A percentile compares a stretch with the other conserved stretches of the same genome.
phyloP scores from a whole-genome alignment of 2,113 vertebrate species.

The Merops nubicus region DNA sequence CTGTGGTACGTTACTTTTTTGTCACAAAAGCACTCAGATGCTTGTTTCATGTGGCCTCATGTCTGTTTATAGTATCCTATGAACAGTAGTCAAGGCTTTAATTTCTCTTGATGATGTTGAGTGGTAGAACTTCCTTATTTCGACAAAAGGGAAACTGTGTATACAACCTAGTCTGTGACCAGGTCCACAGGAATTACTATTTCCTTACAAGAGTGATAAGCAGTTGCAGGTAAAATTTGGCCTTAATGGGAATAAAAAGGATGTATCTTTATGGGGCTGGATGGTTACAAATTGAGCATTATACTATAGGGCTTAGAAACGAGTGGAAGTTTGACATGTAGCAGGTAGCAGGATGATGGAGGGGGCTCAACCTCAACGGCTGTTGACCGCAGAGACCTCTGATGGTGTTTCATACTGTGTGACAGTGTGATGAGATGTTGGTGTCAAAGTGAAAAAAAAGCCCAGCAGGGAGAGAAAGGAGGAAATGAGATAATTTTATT shows the following conservation, averaged over 20 bases:
- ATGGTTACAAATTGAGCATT: neutral
- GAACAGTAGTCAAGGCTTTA: neutral
- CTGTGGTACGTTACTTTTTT: neutral
- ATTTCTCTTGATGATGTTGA: neutral
- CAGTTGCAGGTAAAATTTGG: neutral
- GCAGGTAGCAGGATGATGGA: neutral
- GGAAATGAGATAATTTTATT: neutral
- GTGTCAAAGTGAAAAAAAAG: neutral
- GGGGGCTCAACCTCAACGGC: neutral
- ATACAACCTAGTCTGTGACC: neutral
- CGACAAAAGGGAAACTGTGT: neutral
- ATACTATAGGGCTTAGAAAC: neutral
- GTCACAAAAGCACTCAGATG: neutral
- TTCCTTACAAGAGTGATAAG: neutral
- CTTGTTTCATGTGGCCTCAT: neutral
- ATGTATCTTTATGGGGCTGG: neutral
- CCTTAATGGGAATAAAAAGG: neutral
- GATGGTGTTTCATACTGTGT: neutral
- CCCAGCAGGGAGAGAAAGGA: neutral
- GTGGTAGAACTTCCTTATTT: neutral
- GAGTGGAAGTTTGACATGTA: neutral
- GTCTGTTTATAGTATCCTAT: neutral
- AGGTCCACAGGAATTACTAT: neutral
- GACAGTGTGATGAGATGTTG: neutral
- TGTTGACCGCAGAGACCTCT: neutral